A percentile compares a stretch with the other conserved stretches of the same genome.
These are phyloP conservation scores for Petrophora chlorosata DNA, from an alignment of 2,888 invertebrate species.

Conservation along the genomic window DNA sequence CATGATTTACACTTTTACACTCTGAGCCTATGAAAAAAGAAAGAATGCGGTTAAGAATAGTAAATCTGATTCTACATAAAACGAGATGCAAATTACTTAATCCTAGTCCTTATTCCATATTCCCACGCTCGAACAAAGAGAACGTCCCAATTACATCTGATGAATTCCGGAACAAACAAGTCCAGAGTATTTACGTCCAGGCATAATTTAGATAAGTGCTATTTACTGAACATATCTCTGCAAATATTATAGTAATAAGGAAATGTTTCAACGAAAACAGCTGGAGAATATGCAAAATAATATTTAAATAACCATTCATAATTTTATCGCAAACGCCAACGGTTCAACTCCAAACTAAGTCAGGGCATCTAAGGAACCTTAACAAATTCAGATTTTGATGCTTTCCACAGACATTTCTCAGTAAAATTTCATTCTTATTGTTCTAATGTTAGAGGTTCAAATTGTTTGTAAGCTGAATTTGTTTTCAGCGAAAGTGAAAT, in stretches of 20 bases:
- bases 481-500: conserved; percentile 36
- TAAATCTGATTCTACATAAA: too few relatives aligned
- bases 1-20: too few relatives aligned
- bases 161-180: conserved; percentile 22
- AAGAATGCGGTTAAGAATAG: too few relatives aligned
- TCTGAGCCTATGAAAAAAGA: too few relatives aligned
- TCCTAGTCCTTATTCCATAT: conserved; percentile 4
- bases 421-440: conserved; percentile 10
- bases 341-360: conserved; percentile 44
- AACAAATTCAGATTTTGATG: conserved; percentile 47
- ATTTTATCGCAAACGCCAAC: conserved; percentile 43
- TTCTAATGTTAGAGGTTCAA: conserved; percentile 1
- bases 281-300: conserved; percentile 26
- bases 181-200: conserved; percentile 12
- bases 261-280: conserved; percentile 6
- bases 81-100: conserved; percentile 9
- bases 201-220: conserved; percentile 9
- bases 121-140: conserved; percentile 3
- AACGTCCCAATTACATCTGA: conserved; percentile 16
- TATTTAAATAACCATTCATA: conserved; percentile 37
- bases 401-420: conserved; percentile 12
- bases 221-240: conserved; percentile 8
- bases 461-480: conserved; percentile 6
- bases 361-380: conserved; percentile 46
- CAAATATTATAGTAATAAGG: conserved; percentile 4